Conservation (phyloP, 2,797 vertebrate genomes). For the Ataeniobius toweri region DNA sequence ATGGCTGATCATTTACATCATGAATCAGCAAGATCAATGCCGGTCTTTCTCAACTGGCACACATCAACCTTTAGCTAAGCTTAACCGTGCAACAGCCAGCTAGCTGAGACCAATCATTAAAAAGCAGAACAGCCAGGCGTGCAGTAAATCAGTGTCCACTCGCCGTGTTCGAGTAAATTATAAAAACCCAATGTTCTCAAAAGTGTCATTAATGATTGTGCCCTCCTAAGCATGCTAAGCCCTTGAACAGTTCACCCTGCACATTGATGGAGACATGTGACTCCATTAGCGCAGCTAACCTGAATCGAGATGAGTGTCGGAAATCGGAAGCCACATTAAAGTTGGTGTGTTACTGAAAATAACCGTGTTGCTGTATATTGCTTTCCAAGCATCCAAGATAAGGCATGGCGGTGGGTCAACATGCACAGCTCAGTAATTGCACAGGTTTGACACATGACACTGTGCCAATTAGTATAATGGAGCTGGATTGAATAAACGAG, state of each 20-base stretch:
- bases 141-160: constrained; percentile 28
- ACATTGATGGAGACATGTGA: constrained; percentile 61
- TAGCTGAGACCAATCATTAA: constrained; percentile 9
- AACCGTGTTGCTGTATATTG: constrained; percentile 37
- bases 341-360: constrained; percentile 47
- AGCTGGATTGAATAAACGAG: constrained; percentile 30
- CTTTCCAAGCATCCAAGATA: constrained; percentile 39
- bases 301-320: constrained; percentile 18
- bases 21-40: neutral
- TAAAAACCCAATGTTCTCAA: constrained; percentile 62
- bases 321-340: constrained; percentile 20
- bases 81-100: constrained; percentile 9
- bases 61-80: neutral
- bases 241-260: constrained; percentile 39
- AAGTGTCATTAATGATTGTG: constrained; percentile 59
- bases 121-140: constrained; percentile 32
- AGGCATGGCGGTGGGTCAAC: constrained; percentile 52
- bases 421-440: constrained; percentile 58
- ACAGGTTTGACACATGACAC: constrained; percentile 55
- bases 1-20: neutral
- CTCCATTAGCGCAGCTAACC: constrained; percentile 60
- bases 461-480: constrained; percentile 48
- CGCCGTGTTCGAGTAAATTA: constrained; percentile 52
- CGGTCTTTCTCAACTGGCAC: neutral
- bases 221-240: constrained; percentile 47